Percentiles rank a stretch among this genome's conserved stretches.
These are phyloP conservation scores for Empidonax traillii DNA, from an alignment of 2,113 vertebrate species.

Conservation along the genomic window DNA sequence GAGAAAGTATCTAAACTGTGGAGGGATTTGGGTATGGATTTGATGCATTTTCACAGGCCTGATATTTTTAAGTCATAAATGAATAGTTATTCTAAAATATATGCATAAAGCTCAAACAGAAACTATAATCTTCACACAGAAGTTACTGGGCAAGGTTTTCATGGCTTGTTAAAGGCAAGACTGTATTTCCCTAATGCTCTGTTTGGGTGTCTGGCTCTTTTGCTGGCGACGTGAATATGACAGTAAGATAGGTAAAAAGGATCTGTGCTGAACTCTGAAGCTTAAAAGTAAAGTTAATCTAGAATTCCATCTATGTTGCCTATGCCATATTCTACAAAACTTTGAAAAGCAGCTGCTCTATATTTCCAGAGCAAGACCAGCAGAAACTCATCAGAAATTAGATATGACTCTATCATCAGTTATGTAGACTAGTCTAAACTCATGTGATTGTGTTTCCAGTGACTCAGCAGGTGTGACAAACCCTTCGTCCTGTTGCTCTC, in stretches of 20 bases:
- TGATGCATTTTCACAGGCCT: not conserved
- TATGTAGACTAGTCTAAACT: conserved; percentile 40
- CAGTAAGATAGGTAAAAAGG: not conserved
- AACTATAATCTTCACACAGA: not conserved
- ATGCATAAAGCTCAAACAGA: not conserved
- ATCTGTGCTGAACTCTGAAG: not conserved
- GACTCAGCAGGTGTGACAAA: conserved; percentile 57
- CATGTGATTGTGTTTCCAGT: conserved; percentile 60
- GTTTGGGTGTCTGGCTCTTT: not conserved
- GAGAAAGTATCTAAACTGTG: not conserved
- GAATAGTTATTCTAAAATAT: not conserved
- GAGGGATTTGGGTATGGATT: not conserved
- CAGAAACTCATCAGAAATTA: conserved; percentile 71
- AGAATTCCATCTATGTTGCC: not conserved
- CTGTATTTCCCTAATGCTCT: not conserved
- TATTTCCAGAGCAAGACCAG: conserved; percentile 56
- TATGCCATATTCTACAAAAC: not conserved
- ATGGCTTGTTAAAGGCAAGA: not conserved
- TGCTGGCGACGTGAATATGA: not conserved
- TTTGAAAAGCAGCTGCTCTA: conserved; percentile 49
- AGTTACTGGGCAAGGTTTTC: not conserved
- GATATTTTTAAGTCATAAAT: not conserved
- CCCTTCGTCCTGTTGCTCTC: conserved; percentile 59
- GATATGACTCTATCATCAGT: conserved; percentile 54
- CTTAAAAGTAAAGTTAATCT: not conserved